These are phyloP conservation scores for Melinopterus prodromus DNA, from an alignment of 2,888 invertebrate genomes.

Conservation along the genomic window DNA sequence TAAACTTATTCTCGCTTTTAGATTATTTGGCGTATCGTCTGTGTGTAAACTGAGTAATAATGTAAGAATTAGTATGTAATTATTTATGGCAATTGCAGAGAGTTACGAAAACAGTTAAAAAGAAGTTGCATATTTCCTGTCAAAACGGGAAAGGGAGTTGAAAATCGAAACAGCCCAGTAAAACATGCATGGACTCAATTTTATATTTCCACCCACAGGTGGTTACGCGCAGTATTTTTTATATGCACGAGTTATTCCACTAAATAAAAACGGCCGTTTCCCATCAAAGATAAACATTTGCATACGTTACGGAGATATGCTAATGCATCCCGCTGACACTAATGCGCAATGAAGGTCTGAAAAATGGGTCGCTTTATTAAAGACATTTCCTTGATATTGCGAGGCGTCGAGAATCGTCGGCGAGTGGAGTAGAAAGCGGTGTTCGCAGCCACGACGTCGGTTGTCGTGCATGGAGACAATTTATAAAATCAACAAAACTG, in stretches of 20 bases:
- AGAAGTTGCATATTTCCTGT: too few relatives aligned
- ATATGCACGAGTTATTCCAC: not conserved
- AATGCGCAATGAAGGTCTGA: not conserved
- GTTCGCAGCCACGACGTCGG: not conserved
- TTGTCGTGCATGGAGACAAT: not conserved
- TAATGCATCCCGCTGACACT: not conserved
- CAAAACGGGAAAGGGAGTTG: too few relatives aligned
- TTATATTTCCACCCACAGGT: not conserved
- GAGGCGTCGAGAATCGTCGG: not conserved
- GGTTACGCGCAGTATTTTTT: not conserved
- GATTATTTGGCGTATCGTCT: too few relatives aligned
- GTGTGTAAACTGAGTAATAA: too few relatives aligned
- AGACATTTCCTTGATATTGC: not conserved
- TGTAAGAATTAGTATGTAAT: too few relatives aligned
- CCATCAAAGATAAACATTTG: constrained; percentile 4
- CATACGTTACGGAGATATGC: not conserved
- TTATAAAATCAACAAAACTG: constrained; percentile 4
- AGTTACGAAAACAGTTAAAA: too few relatives aligned
- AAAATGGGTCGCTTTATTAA: not conserved
- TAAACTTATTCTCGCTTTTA: too few relatives aligned
- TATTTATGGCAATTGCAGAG: too few relatives aligned
- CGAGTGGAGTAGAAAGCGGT: not conserved
- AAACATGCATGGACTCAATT: not conserved
- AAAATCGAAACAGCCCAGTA: too few relatives aligned
- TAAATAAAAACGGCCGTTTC: not conserved